Percentiles rank a stretch among this genome's conserved stretches.
Evolutionary conservation across 2,888 invertebrate genomes (phyloP).

Genomic region (Agrilus biguttatus): DNA sequence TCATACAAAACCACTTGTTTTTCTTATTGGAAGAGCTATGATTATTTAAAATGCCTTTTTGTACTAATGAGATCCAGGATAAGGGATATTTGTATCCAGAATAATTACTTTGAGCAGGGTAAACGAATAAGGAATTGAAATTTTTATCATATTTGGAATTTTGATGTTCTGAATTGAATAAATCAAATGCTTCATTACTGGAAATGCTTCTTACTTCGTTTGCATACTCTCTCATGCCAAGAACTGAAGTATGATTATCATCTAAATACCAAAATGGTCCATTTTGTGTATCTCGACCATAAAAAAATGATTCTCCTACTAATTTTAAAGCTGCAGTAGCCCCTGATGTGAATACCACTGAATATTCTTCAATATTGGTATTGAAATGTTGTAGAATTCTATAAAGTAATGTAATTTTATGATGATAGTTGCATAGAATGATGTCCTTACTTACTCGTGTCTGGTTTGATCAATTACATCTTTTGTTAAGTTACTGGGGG

Average conservation of each 20-base stretch:
- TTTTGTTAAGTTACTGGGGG: conserved; percentile 63
- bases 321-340: conserved; percentile 79
- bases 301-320: conserved; percentile 68
- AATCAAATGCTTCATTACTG: conserved; percentile 40
- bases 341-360: conserved; percentile 85
- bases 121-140: conserved; percentile 55
- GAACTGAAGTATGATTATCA: conserved; percentile 91
- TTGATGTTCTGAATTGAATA: conserved; percentile 6
- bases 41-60: conserved; percentile 41
- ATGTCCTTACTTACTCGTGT: conserved; percentile 39
- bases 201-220: conserved; percentile 40
- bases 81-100: conserved; percentile 84
- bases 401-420: conserved; percentile 13
- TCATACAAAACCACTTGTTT: conserved; percentile 51
- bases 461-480: conserved; percentile 76
- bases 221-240: conserved; percentile 77
- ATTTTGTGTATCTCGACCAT: conserved; percentile 22
- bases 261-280: conserved; percentile 67
- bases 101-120: conserved; percentile 91
- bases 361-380: conserved; percentile 64
- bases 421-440: background rate
- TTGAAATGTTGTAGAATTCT: conserved; percentile 78
- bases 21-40: conserved; percentile 16
- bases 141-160: background rate
- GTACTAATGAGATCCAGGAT: conserved; percentile 48